Evolutionary conservation across 2,797 vertebrate species (phyloP).

Genomic region (Valencia hispanica): DNA sequence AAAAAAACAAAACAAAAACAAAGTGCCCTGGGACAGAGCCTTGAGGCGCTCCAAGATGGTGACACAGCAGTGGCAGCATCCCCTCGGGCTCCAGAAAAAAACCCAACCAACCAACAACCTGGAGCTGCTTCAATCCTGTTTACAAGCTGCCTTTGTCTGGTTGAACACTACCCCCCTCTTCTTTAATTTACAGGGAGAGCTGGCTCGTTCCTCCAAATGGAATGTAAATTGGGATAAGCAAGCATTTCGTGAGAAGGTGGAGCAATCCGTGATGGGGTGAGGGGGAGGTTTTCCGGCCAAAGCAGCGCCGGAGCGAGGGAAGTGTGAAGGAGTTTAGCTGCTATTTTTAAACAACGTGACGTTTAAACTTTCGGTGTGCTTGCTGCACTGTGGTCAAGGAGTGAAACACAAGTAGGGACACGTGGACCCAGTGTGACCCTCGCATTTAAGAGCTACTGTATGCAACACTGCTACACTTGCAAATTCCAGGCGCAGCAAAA

Average conservation of each 20-base stretch:
- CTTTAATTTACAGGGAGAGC: conserved; percentile 62
- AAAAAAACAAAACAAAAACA: conserved; percentile 3
- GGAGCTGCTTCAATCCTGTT: conserved; percentile 36
- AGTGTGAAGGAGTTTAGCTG: conserved; percentile 69
- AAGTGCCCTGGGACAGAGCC: conserved; percentile 59
- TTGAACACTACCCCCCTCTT: conserved; percentile 29
- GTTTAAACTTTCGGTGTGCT: conserved; percentile 51
- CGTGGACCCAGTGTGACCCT: conserved; percentile 5
- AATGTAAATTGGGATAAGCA: conserved; percentile 73
- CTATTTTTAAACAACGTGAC: conserved; percentile 77
- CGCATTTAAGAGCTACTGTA: conserved; percentile 6
- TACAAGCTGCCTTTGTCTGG: conserved; percentile 53
- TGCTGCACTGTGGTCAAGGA: conserved; percentile 41
- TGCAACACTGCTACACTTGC: conserved; percentile 1
- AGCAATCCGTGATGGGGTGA: conserved; percentile 40
- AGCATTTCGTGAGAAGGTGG: conserved; percentile 74
- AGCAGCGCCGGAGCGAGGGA: conserved; percentile 43
- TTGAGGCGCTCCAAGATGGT: conserved; percentile 62
- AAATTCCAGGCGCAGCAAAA: conserved; percentile 4
- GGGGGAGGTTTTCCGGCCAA: conserved; percentile 52
- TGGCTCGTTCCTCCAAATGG: conserved; percentile 68
- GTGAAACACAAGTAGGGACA: conserved; percentile 23
- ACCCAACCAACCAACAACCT: conserved; percentile 29
- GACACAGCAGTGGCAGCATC: conserved; percentile 47
- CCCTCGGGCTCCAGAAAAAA: conserved; percentile 7